These are phyloP conservation scores for Piliocolobus tephrosceles DNA, from an alignment of 2,113 vertebrate species.

Conservation along the genomic window DNA sequence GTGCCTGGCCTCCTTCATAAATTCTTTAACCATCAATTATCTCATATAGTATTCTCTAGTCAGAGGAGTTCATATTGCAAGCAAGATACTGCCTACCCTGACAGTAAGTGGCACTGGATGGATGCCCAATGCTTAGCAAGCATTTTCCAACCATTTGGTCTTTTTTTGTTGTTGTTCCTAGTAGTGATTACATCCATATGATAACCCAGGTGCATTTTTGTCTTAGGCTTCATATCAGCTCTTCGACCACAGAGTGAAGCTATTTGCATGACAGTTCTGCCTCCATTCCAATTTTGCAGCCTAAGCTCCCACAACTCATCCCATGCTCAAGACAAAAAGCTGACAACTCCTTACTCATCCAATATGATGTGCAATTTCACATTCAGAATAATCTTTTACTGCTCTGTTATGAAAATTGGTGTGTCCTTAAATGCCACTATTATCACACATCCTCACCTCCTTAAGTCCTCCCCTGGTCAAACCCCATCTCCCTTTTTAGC, in stretches of 20 bases:
- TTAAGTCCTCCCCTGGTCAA: too few species aligned
- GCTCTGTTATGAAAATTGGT: not conserved
- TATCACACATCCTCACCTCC: not conserved
- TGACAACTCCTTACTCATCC: not conserved
- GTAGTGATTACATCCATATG: not conserved
- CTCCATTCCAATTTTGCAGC: not conserved
- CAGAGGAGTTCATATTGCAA: not conserved
- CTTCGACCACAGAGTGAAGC: not conserved
- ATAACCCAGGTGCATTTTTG: not conserved
- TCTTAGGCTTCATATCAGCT: not conserved
- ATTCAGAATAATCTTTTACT: not conserved
- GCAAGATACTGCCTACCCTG: not conserved
- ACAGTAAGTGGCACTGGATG: accelerated
- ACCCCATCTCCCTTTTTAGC: not conserved
- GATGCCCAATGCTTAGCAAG: not conserved
- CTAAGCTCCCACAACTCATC: not conserved
- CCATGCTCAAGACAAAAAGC: not conserved
- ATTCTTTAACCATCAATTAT: not conserved
- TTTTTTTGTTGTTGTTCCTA: not conserved
- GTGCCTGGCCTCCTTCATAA: not conserved
- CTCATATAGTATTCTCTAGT: not conserved
- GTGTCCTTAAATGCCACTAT: not conserved
- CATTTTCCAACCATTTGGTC: not conserved
- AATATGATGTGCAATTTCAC: not conserved
- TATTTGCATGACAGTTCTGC: not conserved